Percentiles rank a stretch among this genome's conserved stretches.
These are phyloP conservation scores for Allenopithecus nigroviridis DNA, from an alignment of 2,797 vertebrate species.

Conservation along the genomic window DNA sequence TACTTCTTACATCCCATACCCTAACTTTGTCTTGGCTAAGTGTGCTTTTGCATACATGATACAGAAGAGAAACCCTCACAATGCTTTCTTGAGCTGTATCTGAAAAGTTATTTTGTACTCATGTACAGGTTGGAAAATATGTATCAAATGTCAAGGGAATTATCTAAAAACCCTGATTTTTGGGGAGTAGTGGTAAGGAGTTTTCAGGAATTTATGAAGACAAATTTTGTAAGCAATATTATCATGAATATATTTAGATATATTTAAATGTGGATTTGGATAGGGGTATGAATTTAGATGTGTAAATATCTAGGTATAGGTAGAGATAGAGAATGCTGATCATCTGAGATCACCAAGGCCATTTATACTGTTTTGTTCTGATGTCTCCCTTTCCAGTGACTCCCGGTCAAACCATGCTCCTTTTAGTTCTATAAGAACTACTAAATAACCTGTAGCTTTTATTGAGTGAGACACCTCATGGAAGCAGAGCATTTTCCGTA, in stretches of 20 bases:
- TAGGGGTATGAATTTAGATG: background rate
- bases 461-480: background rate
- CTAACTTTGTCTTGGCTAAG: conserved; percentile 26
- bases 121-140: background rate
- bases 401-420: background rate
- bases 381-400: background rate
- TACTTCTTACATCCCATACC: background rate
- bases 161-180: background rate
- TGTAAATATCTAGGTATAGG: background rate
- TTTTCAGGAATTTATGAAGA: background rate
- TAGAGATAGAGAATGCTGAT: background rate
- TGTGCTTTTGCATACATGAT: background rate
- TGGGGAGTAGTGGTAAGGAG: background rate
- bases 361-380: background rate
- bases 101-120: conserved; percentile 7
- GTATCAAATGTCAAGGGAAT: background rate
- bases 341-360: background rate
- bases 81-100: background rate
- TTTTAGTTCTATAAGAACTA: background rate
- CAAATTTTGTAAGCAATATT: background rate
- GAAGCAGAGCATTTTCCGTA: background rate
- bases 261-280: background rate
- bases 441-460: background rate
- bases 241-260: background rate
- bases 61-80: background rate